These are phyloP conservation scores for Campylomormyrus numenius DNA, from an alignment of 2,113 vertebrate species.

Conservation along the genomic window DNA sequence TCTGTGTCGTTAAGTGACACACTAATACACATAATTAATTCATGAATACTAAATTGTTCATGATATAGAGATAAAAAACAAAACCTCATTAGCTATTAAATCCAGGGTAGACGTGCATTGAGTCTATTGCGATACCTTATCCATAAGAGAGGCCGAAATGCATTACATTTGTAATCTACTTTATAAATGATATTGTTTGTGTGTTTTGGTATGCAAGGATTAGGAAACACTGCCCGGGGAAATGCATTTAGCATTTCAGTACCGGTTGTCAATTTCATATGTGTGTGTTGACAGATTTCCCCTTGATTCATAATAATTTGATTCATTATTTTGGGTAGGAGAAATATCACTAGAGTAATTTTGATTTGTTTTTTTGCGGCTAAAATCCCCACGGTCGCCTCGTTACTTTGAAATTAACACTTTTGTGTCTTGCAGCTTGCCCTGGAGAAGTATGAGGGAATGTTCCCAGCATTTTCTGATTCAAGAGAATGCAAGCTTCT, in stretches of 20 bases:
- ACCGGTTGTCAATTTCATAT: not conserved
- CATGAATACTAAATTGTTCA: not conserved
- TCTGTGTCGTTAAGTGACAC: not conserved
- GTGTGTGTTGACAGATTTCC: not conserved
- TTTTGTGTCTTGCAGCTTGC: slow-evolving; percentile 63
- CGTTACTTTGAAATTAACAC: not conserved
- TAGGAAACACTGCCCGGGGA: not conserved
- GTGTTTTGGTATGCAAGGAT: not conserved
- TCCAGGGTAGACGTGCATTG: not conserved
- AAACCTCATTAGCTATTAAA: not conserved
- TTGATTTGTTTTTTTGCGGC: not conserved
- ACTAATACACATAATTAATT: not conserved
- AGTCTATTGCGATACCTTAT: not conserved
- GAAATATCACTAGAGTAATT: not conserved
- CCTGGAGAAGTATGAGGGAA: slow-evolving; percentile 83
- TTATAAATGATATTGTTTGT: not conserved
- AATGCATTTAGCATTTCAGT: not conserved
- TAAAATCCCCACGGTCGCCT: not conserved
- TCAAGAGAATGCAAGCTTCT: slow-evolving; percentile 84
- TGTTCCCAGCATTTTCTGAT: slow-evolving; percentile 85
- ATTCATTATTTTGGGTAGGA: not conserved
- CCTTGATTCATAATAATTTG: not conserved
- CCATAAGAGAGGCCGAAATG: not conserved
- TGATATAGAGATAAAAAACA: not conserved
- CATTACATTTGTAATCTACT: not conserved